phyloP scores from a whole-genome alignment of 35 echinoderm and acorn worm genomes.

The Holothuria glaberrima region DNA sequence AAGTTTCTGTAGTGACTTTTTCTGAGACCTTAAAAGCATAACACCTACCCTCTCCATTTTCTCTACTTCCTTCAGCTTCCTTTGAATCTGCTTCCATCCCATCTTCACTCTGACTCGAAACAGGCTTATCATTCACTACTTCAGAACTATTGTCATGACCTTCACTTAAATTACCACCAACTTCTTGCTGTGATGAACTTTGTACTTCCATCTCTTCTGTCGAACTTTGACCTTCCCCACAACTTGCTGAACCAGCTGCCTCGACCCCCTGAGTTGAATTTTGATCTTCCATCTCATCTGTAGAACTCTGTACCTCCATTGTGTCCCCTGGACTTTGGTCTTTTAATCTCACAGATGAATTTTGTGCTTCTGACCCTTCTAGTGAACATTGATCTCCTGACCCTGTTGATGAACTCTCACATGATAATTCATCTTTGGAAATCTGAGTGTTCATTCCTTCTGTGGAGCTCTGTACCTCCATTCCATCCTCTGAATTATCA shows the following conservation, averaged over 20 bases:
- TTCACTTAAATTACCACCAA: too few relatives aligned
- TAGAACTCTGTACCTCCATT: conserved; percentile 7
- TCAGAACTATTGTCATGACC: too few relatives aligned
- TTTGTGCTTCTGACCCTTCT: conserved; percentile 12
- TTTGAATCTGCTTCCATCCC: too few relatives aligned
- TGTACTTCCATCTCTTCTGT: conserved; percentile 19
- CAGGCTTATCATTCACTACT: too few relatives aligned
- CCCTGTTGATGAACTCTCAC: too few relatives aligned
- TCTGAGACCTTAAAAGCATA: too few relatives aligned
- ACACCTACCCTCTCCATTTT: too few relatives aligned
- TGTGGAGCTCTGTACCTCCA: conserved; percentile 16
- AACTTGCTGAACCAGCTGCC: too few relatives aligned
- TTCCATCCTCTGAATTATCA: neutral
- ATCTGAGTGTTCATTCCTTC: neutral
- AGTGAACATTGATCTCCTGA: conserved; percentile 14
- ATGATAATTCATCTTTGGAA: too few relatives aligned
- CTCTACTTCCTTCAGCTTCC: too few relatives aligned
- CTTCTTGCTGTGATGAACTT: neutral
- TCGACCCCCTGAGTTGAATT: neutral
- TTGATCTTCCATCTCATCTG: neutral
- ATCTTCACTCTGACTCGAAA: too few relatives aligned
- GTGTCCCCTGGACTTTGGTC: conserved; percentile 14
- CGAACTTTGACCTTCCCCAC: neutral
- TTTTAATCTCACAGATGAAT: conserved; percentile 26
- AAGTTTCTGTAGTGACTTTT: too few relatives aligned